Base-by-base conservation (phyloP, 2,888 invertebrate genomes). In the Tethea ocularis region DNA sequence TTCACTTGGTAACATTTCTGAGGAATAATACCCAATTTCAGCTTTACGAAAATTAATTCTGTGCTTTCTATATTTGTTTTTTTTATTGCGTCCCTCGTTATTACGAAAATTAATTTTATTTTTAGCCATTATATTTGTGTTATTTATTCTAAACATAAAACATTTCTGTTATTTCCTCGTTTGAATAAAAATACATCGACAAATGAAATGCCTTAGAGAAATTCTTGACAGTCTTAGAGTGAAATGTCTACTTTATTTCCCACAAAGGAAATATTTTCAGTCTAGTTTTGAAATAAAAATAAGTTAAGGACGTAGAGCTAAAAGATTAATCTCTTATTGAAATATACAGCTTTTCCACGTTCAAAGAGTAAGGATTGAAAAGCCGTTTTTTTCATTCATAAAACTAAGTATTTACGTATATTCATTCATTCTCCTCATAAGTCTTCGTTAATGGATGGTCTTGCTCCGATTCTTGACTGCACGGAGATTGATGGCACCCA, bases 401-500 rank as follows among this genome's bases (percentile, higher is more conserved):
- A n/a, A n/a, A n/a, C n/a, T n/a, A n/a, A n/a, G n/a, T n/a, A n/a
- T n/a, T n/a, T n/a, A n/a, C n/a, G n/a, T n/a, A n/a, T n/a, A n/a
- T n/a, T n/a, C n/a, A n/a, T n/a, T n/a, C n/a, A 72, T 73, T 75
- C 70, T 68, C 66, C 62, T 72, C 72, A 74, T 75, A 75, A 73
- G 71, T 77, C 72, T 68, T 62, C 74, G 71, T 68, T 79, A 81
- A 83, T 79, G 73, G 80, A 79, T 77, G 71, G 71, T 73, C 69
- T 65, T 69, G 75, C 72, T 75, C 73, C 74, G 71, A 66, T 66
- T 72, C 71, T 74, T 74, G 78, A 79, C 78, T 80, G 80, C 74
- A 68, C 60, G 52, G 77, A 84, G 83, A 84, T 77, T 72, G 74
- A 83, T 83, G 68, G 69, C 69, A 63, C 69, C 72, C 75, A 83